Evolutionary conservation across 2,797 vertebrate genomes (phyloP), one percentile per base, ranked within the genome.

Genomic region (Pantherophis vulpinus): DNA sequence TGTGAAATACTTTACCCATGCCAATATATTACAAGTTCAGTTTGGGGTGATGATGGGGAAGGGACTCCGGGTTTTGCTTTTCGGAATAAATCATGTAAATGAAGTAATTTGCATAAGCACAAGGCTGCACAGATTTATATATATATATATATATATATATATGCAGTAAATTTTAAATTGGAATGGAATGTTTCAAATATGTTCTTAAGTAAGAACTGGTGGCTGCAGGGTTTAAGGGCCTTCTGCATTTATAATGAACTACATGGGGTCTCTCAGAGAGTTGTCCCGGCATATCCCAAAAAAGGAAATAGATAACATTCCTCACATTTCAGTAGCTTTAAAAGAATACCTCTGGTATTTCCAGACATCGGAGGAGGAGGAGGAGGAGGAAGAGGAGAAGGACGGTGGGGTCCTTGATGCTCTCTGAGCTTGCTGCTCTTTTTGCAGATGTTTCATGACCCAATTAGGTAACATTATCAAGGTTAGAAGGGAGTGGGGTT

Each of bases 301-400:
- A 60, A 23, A 25, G 79, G 87, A 42, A 93, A 29, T 32, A 87
- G 60, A 70, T 87, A 87, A 91, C 83, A 88, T 91, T 87, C 55
- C 1, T 88, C 60, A 51, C 61, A 91, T 91, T 93, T 93, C 89
- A 88, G 89, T 42, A 91, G 61, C 89, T 88, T 93, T 93, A 87
- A 74, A 70, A 91, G 83, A 88, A 87, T 74, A 90, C 29, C 37
- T 47, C 86, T 55, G 61, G 55, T 89, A 70, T 90, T 93, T 93
- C 32, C 89, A 90, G 92, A 29, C 37, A 13, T 51, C 9, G 55
- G 86, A 12, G 37, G 27, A 90, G 42, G 42, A 51, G 70, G 59
- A 32, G 25, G 61, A 2, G 13, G 55, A 83, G 29, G 74, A 47
- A 14, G 61, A 13, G 18, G 58, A 32, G 29, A 58, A 58, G n/a